Base-by-base conservation (phyloP, 2,797 vertebrate genomes). In the Enteromius radiatus region DNA sequence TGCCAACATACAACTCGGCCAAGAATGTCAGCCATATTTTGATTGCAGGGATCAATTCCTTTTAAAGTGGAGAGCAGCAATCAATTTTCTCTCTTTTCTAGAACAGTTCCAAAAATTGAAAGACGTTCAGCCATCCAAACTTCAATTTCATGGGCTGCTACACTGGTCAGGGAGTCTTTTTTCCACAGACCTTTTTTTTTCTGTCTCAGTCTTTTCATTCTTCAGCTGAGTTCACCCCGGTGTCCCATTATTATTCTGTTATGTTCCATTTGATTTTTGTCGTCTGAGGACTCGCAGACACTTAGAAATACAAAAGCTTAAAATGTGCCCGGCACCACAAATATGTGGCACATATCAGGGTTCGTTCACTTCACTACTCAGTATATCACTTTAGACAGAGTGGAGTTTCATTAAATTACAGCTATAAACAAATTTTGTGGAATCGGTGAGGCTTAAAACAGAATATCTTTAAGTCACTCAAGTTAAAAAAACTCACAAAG, bases 241-340 rank as follows among this genome's bases (percentile, higher is more conserved):
- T 88, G 84, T 87, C 80, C 87, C 86, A 86, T 90, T 89, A 89
- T 91, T 87, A 89, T 87, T 87, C 69, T 86, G 84, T 88, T 85
- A 87, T 85, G 76, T 91, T 90, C 89, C 87, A 89, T 82, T 89
- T 64, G 23, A 85, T 73, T 78, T 86, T 86, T 84, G 70, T 80
- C 73, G 52, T 85, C 85, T 85, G 87, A 91, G 89, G 88, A 86
- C 90, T 91, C 85, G 87, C 82, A 85, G 87, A 86, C 76, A 83
- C 79, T 84, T 88, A 74, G 67, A 83, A 78, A 85, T 49, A 84
- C 84, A 87, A 88, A 90, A 84, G 80, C 19, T 54, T 43, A 84
- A 82, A 76, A 84, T 78, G 73, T 82, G 85, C 80, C 59, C 38
- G 41, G 41, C 79, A 68, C 65, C 23, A 52, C 61, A 84, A 81